Evolutionary conservation across 2,113 vertebrate genomes (phyloP).

Genomic region (Saimiri boliviensis): DNA sequence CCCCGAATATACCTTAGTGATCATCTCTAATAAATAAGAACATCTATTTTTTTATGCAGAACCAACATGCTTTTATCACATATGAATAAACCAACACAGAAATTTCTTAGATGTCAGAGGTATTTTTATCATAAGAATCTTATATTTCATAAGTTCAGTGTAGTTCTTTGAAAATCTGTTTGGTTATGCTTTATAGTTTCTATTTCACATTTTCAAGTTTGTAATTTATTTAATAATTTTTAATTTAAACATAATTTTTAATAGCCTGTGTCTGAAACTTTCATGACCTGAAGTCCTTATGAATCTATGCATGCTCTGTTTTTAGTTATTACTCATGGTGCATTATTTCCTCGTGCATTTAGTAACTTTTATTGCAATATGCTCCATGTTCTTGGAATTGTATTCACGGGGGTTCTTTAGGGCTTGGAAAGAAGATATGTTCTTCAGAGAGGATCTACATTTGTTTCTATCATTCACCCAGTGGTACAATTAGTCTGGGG

Average conservation of each 20-base stretch:
- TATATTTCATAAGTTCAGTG: not conserved
- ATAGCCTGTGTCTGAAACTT: not conserved
- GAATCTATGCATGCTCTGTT: not conserved
- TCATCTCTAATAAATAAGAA: not conserved
- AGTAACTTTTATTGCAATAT: not conserved
- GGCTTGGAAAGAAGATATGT: not conserved
- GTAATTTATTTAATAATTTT: not conserved
- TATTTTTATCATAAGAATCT: not conserved
- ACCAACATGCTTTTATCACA: not conserved
- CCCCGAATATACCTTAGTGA: not conserved
- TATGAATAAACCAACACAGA: not conserved
- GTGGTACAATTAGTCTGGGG: not conserved
- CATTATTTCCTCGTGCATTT: slow-evolving; percentile 12
- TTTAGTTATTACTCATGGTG: not conserved
- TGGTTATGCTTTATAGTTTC: not conserved
- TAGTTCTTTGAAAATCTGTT: not conserved
- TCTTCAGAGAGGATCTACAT: not conserved
- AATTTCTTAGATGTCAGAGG: not conserved
- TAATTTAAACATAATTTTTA: not conserved
- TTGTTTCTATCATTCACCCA: not conserved
- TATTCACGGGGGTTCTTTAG: not conserved
- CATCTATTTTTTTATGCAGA: not conserved
- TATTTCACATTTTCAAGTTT: slow-evolving; percentile 12
- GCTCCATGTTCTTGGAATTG: slow-evolving; percentile 15
- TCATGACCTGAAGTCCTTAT: not conserved